Conservation (phyloP, 2,888 invertebrate species). For the Tortricodes alternella region DNA sequence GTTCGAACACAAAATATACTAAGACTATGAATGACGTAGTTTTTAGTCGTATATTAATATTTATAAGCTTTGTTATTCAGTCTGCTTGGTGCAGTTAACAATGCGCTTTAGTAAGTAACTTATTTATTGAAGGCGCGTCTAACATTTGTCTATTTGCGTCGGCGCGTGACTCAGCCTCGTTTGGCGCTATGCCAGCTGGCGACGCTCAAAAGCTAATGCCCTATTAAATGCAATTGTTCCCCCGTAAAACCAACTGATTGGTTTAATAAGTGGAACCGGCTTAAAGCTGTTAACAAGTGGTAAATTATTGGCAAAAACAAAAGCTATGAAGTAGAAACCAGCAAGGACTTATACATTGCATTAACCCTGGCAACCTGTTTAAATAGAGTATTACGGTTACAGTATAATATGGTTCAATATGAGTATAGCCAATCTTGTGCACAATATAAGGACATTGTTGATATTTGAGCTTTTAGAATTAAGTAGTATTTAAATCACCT, state of each 20-base stretch:
- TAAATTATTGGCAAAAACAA: conserved; percentile 40
- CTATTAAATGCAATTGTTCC: conserved; percentile 65
- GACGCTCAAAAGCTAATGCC: conserved; percentile 52
- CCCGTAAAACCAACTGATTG: conserved; percentile 50
- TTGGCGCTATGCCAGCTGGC: conserved; percentile 65
- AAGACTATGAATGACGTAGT: conserved; percentile 35
- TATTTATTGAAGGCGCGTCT: conserved; percentile 41
- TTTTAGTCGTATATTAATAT: conserved; percentile 19
- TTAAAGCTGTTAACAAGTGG: conserved; percentile 45
- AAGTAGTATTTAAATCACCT: conserved; percentile 79
- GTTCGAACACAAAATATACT: conserved; percentile 65
- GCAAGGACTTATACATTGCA: neutral
- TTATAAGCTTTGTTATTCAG: neutral
- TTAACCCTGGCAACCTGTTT: neutral
- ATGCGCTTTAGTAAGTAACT: conserved; percentile 29
- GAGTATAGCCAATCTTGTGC: too few relatives aligned
- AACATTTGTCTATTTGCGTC: conserved; percentile 49
- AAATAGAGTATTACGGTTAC: neutral
- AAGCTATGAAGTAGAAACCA: conserved; percentile 17
- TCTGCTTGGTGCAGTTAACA: conserved; percentile 14
- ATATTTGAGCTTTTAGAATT: too few relatives aligned
- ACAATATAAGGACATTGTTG: too few relatives aligned
- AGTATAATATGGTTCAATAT: too few relatives aligned
- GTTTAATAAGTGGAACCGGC: conserved; percentile 45
- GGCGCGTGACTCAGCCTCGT: conserved; percentile 55